Conservation (phyloP, 1,140 invertebrate genomes). For the Euwallacea fornicatus region DNA sequence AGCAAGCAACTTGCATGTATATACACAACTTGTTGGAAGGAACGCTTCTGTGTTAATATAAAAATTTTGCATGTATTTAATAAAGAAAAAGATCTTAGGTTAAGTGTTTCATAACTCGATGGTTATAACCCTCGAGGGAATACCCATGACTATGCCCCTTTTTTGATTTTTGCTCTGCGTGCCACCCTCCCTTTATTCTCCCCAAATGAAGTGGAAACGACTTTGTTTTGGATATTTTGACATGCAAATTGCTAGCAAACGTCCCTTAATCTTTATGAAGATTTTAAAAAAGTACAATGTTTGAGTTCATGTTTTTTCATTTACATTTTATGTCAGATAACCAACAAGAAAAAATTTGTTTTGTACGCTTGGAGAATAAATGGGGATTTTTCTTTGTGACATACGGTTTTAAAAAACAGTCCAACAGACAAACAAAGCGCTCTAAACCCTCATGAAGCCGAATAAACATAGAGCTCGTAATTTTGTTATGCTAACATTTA, state of each 20-base stretch:
- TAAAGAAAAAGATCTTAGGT: not conserved
- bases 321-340: no score
- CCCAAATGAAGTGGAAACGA: slow-evolving; percentile 28
- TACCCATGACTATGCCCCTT: slow-evolving; percentile 9
- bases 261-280: slow-evolving; percentile 9
- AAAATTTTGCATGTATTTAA: no score
- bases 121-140: not conserved
- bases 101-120: not conserved
- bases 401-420: no score
- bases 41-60: no score
- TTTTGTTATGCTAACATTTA: slow-evolving; percentile 7
- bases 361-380: not conserved
- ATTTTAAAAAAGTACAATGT: not conserved
- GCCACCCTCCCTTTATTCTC: slow-evolving; percentile 20
- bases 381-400: not conserved
- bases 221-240: slow-evolving; percentile 28
- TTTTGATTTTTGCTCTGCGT: slow-evolving; percentile 4
- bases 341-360: no score
- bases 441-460: not conserved
- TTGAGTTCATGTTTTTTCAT: no score
- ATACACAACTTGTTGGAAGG: no score
- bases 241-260: slow-evolving; percentile 20
- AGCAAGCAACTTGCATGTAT: no score
- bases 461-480: slow-evolving; percentile 1
- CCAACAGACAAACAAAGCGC: not conserved